Evolutionary conservation across 2,797 vertebrate species (phyloP).

Genomic region (Bradypodion pumilum): DNA sequence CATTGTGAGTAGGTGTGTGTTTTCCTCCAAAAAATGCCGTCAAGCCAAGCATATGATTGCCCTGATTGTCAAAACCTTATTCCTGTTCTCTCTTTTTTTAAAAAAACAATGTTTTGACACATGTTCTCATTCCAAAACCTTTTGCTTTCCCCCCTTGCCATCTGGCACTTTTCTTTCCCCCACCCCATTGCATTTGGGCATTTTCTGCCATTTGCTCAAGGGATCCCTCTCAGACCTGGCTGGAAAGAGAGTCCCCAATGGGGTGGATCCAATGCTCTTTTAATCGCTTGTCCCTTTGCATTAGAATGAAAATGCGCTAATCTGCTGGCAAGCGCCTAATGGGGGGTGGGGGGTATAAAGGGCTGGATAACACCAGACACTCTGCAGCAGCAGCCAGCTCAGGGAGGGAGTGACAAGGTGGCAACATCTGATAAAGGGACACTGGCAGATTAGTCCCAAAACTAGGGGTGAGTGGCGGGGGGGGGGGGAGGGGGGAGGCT

Average conservation of each 20-base stretch:
- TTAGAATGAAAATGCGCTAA: slow-evolving; percentile 68
- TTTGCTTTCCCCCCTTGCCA: background rate
- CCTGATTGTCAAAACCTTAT: background rate
- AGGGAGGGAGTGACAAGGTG: slow-evolving; percentile 66
- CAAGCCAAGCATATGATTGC: background rate
- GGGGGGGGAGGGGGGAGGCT: background rate
- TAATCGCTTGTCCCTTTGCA: slow-evolving; percentile 64
- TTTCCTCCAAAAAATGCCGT: background rate
- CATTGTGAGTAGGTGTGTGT: background rate
- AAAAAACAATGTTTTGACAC: background rate
- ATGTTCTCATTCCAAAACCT: background rate
- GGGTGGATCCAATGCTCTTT: slow-evolving; percentile 53
- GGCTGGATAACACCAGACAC: slow-evolving; percentile 64
- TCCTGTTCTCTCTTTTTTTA: background rate
- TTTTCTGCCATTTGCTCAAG: too few relatives aligned
- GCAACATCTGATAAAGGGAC: slow-evolving; percentile 66
- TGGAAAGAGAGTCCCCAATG: slow-evolving; percentile 47
- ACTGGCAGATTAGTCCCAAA: slow-evolving; percentile 19
- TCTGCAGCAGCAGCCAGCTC: slow-evolving; percentile 43
- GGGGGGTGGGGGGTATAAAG: slow-evolving; percentile 68
- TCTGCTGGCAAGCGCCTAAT: slow-evolving; percentile 69
- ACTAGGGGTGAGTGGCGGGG: background rate
- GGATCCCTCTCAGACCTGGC: slow-evolving; percentile 9
- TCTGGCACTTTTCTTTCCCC: too few relatives aligned
- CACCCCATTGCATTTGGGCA: background rate